phyloP scores from a whole-genome alignment of 2,797 vertebrate genomes.

The Parauchenoglanis punctatus region DNA sequence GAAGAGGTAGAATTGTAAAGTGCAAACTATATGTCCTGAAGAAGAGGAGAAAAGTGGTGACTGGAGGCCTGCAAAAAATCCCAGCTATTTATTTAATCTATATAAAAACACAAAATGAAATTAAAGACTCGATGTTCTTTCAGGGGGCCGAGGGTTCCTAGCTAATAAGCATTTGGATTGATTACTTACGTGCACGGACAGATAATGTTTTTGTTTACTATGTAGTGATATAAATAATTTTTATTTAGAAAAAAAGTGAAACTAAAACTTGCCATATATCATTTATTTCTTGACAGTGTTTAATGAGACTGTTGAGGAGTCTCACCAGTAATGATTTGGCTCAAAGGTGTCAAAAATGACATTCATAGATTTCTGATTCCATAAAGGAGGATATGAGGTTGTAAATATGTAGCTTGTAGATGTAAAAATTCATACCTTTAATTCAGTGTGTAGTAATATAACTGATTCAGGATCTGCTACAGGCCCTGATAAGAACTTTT shows the following conservation, averaged over 20 bases:
- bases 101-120: neutral
- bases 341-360: neutral
- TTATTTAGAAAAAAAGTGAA: neutral
- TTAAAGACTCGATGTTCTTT: too few species aligned
- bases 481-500: neutral
- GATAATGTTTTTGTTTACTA: neutral
- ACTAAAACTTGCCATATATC: neutral
- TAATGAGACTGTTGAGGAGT: neutral
- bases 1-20: neutral
- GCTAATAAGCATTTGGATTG: neutral
- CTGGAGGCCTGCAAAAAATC: neutral
- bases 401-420: neutral
- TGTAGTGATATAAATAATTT: neutral
- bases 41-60: neutral
- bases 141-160: neutral
- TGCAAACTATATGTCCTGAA: neutral
- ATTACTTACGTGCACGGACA: neutral
- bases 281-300: neutral
- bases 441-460: neutral
- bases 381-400: neutral
- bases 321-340: neutral
- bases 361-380: neutral
- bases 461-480: neutral
- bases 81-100: neutral
- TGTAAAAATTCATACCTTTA: neutral